Evolutionary conservation across 2,797 vertebrate genomes (phyloP), one percentile per base, ranked within the genome.

Genomic region (Arremon brunneinucha): DNA sequence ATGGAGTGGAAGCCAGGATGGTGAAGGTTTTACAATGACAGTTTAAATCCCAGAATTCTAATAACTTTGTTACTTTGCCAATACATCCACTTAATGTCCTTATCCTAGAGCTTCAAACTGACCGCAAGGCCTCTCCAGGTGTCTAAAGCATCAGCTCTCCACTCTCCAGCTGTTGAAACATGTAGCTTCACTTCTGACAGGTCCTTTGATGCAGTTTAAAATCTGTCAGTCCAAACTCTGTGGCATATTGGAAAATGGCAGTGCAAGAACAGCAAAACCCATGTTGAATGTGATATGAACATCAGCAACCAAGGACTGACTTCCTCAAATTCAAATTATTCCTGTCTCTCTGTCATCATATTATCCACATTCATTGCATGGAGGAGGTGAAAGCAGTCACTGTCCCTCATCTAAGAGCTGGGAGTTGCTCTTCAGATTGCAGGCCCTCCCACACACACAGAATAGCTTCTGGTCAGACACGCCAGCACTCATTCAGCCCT

Each of bases 101-200:
- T 92, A 57, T 85, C 43, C 65, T 89, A 47, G 62, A 85, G 32
- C 41, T 86, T 89, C 67, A 79, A 68, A 84, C 67, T 86, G 74
- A 68, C 30, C 77, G 37, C 44, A 89, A 64, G 52, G 46, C 30
- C 18, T 76, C 34, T 60, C 34, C 60, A 91, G 65, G 79, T 90
- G 27, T 75, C 72, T 92, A 60, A 96, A 78, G 12, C 76, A 88
- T 76, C 2, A 35, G 11, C 63, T 84, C 78, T 49, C 83, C 47
- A 21, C 37, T 79, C 24, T 78, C 34, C 85, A 90, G 67, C 74
- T 96, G 70, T 91, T 56, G 60, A 91, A 94, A 90, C 30, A 32
- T 3, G 24, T 47, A 72, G 34, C 21, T 83, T 90, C 49, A 43
- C 35, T 59, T 90, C 63, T 90, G 76, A 87, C 65, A 59, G 49